Base-by-base conservation (phyloP, 2,888 invertebrate genomes). In the Neria commutata region DNA sequence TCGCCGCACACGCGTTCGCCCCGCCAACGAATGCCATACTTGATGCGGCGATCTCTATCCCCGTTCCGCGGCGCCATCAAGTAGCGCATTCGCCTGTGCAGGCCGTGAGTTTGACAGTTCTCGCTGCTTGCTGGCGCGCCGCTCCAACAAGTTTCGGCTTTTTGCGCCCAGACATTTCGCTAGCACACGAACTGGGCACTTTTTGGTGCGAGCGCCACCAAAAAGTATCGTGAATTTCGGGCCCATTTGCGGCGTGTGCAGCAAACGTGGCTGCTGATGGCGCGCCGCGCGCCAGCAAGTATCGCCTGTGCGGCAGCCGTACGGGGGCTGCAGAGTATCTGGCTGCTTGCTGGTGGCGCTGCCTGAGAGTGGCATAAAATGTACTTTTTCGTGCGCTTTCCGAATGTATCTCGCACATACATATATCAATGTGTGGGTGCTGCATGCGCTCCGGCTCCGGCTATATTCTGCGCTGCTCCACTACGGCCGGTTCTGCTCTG, bases 91-190 rank as follows among this genome's bases (percentile, higher is more conserved):
- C 67, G 64, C 63, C 59, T 65, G 65, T 70, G 73, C 69, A 59
- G 53, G 65, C 65, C 56, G 47, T 67, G 71, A 72, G 73, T 79
- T 76, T 79, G 79, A 81, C 80, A 80, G 79, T 74, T 81, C 74
- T 71, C 66, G 48, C 67, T 66, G 76, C 79, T 79, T 81, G 69
- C 64, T 80, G 76, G 78, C 26, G 77, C 80, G 73, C 2, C 75
- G 77, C 76, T 23, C 81, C 71, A 76, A 48, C 65, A 79, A 72
- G 67, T 70, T 62, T 63, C 26, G 2, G 23, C 34, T 66, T 67
- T 67, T 60, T 68, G 48, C n/a, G 29, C 54, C 21, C 56, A 67
- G 68, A 66, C 65, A 54, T 58, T 67, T 66, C 56, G 56, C 61
- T 67, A 63, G 60, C 63, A 46, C 50, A 62, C 56, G 62, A 68